Percentiles rank a stretch among this genome's conserved stretches.
Conservation (phyloP, 2,888 invertebrate genomes). For the Hyalella azteca region DNA sequence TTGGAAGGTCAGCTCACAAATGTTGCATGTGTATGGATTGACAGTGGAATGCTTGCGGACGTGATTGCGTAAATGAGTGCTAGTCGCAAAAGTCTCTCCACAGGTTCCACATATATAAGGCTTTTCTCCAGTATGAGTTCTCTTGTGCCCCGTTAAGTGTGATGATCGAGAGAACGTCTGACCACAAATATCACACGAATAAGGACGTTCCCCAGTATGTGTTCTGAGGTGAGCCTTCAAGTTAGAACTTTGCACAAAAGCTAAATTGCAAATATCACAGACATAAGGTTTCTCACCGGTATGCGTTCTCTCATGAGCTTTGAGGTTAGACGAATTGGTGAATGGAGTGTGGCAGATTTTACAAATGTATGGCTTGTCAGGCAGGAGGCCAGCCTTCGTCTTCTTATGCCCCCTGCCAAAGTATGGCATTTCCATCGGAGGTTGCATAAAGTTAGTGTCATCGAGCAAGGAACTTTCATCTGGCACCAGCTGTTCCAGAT, state of each 20-base stretch:
- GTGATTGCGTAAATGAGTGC: slow-evolving; percentile 56
- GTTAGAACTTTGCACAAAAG: slow-evolving; percentile 58
- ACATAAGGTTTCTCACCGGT: slow-evolving; percentile 56
- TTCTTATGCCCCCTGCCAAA: not conserved
- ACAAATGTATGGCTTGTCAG: slow-evolving; percentile 43
- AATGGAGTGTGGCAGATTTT: slow-evolving; percentile 53
- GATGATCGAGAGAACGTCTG: slow-evolving; percentile 56
- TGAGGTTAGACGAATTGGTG: slow-evolving; percentile 55
- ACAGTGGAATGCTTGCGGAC: slow-evolving; percentile 56
- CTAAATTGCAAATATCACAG: slow-evolving; percentile 52
- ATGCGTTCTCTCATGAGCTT: slow-evolving; percentile 54
- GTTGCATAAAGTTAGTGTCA: not conserved
- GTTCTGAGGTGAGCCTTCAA: slow-evolving; percentile 56
- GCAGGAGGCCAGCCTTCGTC: slow-evolving; percentile 16
- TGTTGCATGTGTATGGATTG: slow-evolving; percentile 49
- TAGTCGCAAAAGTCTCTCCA: slow-evolving; percentile 55
- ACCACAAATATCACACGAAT: slow-evolving; percentile 52
- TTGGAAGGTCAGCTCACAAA: slow-evolving; percentile 54
- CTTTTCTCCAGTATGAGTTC: slow-evolving; percentile 56
- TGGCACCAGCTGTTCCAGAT: not conserved
- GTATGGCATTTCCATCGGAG: not conserved
- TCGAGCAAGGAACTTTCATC: not conserved
- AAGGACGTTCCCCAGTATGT: slow-evolving; percentile 56
- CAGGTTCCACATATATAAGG: slow-evolving; percentile 58
- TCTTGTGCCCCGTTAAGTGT: slow-evolving; percentile 55